phyloP scores from a whole-genome alignment of 2,113 vertebrate genomes.

The Odontesthes bonariensis region DNA sequence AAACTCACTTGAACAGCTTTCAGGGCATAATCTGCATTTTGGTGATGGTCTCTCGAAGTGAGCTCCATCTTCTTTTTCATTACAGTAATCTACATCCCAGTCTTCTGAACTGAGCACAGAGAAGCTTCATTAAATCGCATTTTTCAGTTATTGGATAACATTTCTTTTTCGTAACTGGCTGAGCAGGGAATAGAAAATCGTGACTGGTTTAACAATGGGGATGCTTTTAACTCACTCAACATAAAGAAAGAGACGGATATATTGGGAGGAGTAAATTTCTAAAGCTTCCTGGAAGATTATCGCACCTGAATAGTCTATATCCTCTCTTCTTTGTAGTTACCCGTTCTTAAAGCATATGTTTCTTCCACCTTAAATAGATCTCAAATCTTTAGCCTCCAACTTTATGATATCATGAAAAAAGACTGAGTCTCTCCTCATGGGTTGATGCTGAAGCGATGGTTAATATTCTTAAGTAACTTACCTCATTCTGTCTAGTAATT shows the following conservation, averaged over 20 bases:
- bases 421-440: slow-evolving; percentile 26
- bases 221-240: slow-evolving; percentile 52
- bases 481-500: slow-evolving; percentile 26
- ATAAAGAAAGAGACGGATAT: slow-evolving; percentile 54
- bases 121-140: slow-evolving; percentile 79
- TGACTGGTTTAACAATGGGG: slow-evolving; percentile 67
- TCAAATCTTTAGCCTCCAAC: slow-evolving; percentile 47
- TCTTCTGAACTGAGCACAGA: slow-evolving; percentile 66
- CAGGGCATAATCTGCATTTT: slow-evolving; percentile 69
- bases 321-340: slow-evolving; percentile 50
- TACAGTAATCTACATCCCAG: slow-evolving; percentile 70
- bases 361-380: slow-evolving; percentile 46
- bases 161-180: slow-evolving; percentile 68
- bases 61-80: slow-evolving; percentile 69
- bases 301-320: slow-evolving; percentile 64
- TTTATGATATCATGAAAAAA: slow-evolving; percentile 56
- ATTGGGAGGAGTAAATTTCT: slow-evolving; percentile 69
- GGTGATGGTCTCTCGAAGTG: slow-evolving; percentile 60
- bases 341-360: slow-evolving; percentile 58
- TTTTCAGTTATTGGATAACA: slow-evolving; percentile 79
- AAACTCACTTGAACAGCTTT: slow-evolving; percentile 74
- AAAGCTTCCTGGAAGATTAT: slow-evolving; percentile 69
- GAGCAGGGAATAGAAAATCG: slow-evolving; percentile 46
- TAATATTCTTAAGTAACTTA: slow-evolving; percentile 29
- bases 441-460: slow-evolving; percentile 29